phyloP scores from a whole-genome alignment of 2,888 invertebrate genomes.

The Drosophila eohydei region DNA sequence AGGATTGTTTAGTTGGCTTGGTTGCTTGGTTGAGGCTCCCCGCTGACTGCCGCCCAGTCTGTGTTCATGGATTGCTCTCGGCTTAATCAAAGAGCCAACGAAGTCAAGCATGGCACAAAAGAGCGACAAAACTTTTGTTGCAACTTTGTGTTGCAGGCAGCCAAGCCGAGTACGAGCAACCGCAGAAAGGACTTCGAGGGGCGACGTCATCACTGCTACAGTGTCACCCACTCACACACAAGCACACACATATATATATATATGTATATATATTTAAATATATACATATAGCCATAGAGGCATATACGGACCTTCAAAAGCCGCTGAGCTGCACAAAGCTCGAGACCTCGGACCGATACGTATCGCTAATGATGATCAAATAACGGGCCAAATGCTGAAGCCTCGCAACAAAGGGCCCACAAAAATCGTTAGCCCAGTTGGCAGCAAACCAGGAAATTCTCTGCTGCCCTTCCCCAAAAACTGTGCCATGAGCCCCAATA shows the following conservation, averaged over 20 bases:
- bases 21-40: constrained; percentile 9
- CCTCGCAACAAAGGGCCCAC: constrained; percentile 47
- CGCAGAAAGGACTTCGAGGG: constrained; percentile 32
- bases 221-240: constrained; percentile 36
- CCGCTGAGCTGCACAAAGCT: constrained; percentile 33
- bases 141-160: constrained; percentile 64
- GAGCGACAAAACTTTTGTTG: constrained; percentile 68
- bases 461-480: constrained; percentile 31
- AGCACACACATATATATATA: constrained; percentile 1
- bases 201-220: constrained; percentile 45
- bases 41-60: constrained; percentile 22
- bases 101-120: constrained; percentile 60
- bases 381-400: constrained; percentile 65
- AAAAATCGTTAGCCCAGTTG: constrained; percentile 79
- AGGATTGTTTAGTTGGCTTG: constrained; percentile 14
- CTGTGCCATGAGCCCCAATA: constrained; percentile 58
- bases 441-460: constrained; percentile 69
- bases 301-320: constrained; percentile 35
- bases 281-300: constrained; percentile 20
- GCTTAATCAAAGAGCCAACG: constrained; percentile 69
- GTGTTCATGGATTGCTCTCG: constrained; percentile 22
- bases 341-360: constrained; percentile 63
- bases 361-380: constrained; percentile 81
- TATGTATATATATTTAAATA: not conserved
- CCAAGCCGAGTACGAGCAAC: constrained; percentile 53